Percentiles rank a stretch among this genome's conserved stretches.
Evolutionary conservation across 1,140 invertebrate genomes (phyloP).

Genomic region (Drosophila lacertosa): DNA sequence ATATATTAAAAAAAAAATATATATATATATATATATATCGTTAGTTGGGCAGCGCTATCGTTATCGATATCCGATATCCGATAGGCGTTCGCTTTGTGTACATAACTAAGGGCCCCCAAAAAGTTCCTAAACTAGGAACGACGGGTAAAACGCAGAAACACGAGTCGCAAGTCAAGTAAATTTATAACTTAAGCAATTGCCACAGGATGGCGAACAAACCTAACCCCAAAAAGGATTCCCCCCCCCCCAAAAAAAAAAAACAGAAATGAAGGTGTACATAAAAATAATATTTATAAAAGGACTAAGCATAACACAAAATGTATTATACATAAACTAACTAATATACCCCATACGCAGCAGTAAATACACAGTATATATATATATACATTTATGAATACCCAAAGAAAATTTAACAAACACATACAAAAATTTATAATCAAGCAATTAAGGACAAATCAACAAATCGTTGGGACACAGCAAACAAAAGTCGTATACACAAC

Average conservation of each 20-base stretch:
- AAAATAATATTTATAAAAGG: too few species aligned
- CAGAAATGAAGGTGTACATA: constrained; percentile 13
- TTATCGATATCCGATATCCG: constrained; percentile 26
- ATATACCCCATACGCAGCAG: constrained; percentile 35
- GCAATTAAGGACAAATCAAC: constrained; percentile 78
- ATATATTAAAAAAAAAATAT: too few species aligned
- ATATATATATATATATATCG: constrained; percentile 17
- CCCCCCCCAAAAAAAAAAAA: neutral
- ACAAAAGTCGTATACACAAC: constrained; percentile 52
- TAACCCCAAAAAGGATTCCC: too few species aligned
- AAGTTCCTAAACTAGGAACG: constrained; percentile 72
- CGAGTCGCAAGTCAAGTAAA: constrained; percentile 75
- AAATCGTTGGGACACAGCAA: constrained; percentile 34
- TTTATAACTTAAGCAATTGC: constrained; percentile 23
- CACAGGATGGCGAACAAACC: constrained; percentile 1
- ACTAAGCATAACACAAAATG: constrained; percentile 66
- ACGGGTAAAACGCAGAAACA: constrained; percentile 53
- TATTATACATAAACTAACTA: constrained; percentile 64
- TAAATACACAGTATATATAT: constrained; percentile 23
- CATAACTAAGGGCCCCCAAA: constrained; percentile 59
- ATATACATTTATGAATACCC: constrained; percentile 27
- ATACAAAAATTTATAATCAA: constrained; percentile 60
- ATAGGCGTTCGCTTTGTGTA: constrained; percentile 39
- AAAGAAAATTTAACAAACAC: constrained; percentile 7
- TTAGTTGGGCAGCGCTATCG: constrained; percentile 24